A percentile compares a stretch with the other conserved stretches of the same genome.
These are phyloP conservation scores for Chlamydotis undulata DNA, from an alignment of 2,113 vertebrate genomes.

Conservation along the genomic window DNA sequence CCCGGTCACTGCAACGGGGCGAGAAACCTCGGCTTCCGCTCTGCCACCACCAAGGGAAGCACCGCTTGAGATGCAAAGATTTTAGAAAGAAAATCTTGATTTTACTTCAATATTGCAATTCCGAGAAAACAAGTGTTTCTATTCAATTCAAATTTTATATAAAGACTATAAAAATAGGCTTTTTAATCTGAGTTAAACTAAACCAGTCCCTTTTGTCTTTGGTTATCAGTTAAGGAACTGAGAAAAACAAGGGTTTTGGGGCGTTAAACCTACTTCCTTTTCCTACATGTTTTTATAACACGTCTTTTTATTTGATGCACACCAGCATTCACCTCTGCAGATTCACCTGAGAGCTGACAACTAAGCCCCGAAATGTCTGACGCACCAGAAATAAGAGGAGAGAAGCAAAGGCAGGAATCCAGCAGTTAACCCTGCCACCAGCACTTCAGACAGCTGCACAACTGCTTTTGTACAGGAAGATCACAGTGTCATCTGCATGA, in stretches of 20 bases:
- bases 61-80: no score
- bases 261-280: background rate
- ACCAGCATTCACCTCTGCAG: background rate
- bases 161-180: background rate
- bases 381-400: background rate
- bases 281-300: background rate
- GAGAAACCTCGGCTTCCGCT: background rate
- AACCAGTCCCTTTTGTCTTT: background rate
- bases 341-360: background rate
- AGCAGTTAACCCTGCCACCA: background rate
- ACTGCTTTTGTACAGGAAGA: background rate
- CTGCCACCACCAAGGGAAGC: no score
- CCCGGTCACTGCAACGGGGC: background rate
- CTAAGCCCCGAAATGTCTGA: background rate
- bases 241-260: background rate
- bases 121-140: background rate
- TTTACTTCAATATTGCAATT: background rate
- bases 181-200: background rate
- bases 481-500: no score
- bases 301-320: background rate
- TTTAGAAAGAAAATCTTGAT: background rate
- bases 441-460: background rate
- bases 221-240: background rate
- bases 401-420: background rate
- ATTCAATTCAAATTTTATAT: background rate